A percentile compares a stretch with the other conserved stretches of the same genome.
Conservation (phyloP, 2,888 invertebrate genomes). For the Pterostichus madidus region DNA sequence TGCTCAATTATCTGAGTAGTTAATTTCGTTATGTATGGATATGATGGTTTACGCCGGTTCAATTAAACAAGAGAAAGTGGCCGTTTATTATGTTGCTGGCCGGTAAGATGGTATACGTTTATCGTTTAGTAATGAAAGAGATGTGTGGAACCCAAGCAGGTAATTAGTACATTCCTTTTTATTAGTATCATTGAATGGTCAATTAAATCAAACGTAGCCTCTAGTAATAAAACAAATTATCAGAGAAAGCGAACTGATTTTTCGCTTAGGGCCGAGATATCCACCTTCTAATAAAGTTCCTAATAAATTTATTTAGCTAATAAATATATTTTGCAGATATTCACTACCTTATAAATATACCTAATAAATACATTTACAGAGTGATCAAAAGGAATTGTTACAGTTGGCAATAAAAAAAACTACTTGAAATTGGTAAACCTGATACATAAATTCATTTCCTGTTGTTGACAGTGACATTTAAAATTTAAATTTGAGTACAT, state of each 20-base stretch:
- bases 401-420: too few relatives aligned
- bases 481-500: too few relatives aligned
- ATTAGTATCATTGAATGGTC: slow-evolving; percentile 14
- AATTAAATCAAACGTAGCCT: slow-evolving; percentile 41
- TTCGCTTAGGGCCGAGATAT: too few relatives aligned
- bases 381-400: too few relatives aligned
- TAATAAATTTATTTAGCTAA: too few relatives aligned
- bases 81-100: slow-evolving; percentile 51
- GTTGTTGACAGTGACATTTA: too few relatives aligned
- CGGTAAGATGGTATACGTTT: slow-evolving; percentile 42
- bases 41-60: slow-evolving; percentile 53
- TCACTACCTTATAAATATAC: too few relatives aligned
- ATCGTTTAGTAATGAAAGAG: slow-evolving; percentile 51
- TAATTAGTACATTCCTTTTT: slow-evolving; percentile 43
- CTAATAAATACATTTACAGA: too few relatives aligned
- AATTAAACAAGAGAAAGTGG: slow-evolving; percentile 61
- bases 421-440: too few relatives aligned
- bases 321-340: too few relatives aligned
- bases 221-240: slow-evolving; percentile 23
- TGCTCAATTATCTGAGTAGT: slow-evolving; percentile 55
- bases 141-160: slow-evolving; percentile 5
- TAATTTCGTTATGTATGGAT: slow-evolving; percentile 62
- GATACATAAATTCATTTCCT: too few relatives aligned
- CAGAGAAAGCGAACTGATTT: slow-evolving; percentile 12
- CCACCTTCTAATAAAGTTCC: too few relatives aligned